phyloP scores from a whole-genome alignment of 92 coral and sea anemone species.

The Porites rus region DNA sequence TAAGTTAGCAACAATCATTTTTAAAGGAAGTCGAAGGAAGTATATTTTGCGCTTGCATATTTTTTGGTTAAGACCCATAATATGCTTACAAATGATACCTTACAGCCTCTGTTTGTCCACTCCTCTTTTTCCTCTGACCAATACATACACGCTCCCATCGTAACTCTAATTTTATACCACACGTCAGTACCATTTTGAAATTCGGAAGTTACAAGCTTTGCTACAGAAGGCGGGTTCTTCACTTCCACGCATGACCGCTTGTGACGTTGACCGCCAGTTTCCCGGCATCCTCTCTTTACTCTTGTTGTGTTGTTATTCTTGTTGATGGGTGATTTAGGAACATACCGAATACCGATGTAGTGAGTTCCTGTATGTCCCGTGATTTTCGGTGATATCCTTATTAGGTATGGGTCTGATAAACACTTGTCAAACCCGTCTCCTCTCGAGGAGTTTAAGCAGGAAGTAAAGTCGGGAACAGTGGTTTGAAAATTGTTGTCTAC shows the following conservation, averaged over 20 bases:
- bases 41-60: no score
- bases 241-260: slow-evolving; percentile 82
- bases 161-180: slow-evolving; percentile 53
- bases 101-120: slow-evolving; percentile 80
- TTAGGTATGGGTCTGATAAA: slow-evolving; percentile 58
- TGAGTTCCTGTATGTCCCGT: slow-evolving; percentile 75
- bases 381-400: slow-evolving; percentile 62
- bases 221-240: slow-evolving; percentile 60
- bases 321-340: not conserved
- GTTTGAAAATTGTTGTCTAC: slow-evolving; percentile 43
- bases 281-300: slow-evolving; percentile 40
- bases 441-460: slow-evolving; percentile 47
- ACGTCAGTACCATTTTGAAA: slow-evolving; percentile 61
- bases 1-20: no score
- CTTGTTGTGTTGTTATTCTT: slow-evolving; percentile 27
- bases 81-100: slow-evolving; percentile 35
- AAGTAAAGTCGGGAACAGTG: slow-evolving; percentile 66
- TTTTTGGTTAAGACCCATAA: no score
- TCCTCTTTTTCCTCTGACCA: slow-evolving; percentile 62
- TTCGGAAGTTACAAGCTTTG: slow-evolving; percentile 24
- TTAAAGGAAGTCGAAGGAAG: no score
- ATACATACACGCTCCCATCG: slow-evolving; percentile 80
- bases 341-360: slow-evolving; percentile 67
- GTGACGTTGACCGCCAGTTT: slow-evolving; percentile 52
- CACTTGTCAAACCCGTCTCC: slow-evolving; percentile 41